phyloP scores from a whole-genome alignment of 2,113 vertebrate species.

The Sylvilagus bachmani region DNA sequence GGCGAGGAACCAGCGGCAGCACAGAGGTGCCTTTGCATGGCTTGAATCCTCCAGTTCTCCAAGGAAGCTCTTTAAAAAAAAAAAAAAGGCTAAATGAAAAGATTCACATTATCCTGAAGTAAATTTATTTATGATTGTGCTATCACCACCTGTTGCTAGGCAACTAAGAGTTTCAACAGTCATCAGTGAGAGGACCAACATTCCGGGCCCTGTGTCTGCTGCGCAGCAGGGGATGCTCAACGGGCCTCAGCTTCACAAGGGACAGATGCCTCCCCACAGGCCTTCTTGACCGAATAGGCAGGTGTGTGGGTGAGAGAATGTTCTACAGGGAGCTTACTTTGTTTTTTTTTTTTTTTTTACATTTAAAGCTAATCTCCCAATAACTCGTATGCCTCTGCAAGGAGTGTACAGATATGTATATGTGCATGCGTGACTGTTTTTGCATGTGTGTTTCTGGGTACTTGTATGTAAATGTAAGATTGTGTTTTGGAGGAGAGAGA shows the following conservation, averaged over 20 bases:
- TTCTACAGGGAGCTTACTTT: neutral
- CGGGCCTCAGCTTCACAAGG: neutral
- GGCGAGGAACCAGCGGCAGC: neutral
- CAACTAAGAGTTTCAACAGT: slow-evolving; percentile 33
- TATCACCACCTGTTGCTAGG: slow-evolving; percentile 64
- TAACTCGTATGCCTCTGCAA: slow-evolving; percentile 8
- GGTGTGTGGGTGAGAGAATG: neutral
- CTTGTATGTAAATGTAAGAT: neutral
- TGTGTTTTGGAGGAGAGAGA: neutral
- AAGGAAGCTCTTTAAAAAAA: neutral
- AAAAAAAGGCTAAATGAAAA: slow-evolving; percentile 40
- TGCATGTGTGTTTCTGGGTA: neutral
- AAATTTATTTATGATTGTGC: slow-evolving; percentile 58
- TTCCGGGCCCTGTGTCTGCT: neutral
- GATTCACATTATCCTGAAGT: slow-evolving; percentile 45
- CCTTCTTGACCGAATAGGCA: neutral
- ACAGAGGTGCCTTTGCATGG: neutral
- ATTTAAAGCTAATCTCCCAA: neutral
- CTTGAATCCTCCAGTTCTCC: slow-evolving; percentile 26
- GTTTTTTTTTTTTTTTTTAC: neutral
- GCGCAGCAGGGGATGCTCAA: neutral
- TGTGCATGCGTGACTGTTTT: neutral
- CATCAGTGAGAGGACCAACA: neutral
- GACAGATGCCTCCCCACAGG: neutral
- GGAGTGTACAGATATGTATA: neutral